Evolutionary conservation across 2,113 vertebrate species (phyloP), one percentile per base, ranked within the genome.

Genomic region (Podarcis raffonei): DNA sequence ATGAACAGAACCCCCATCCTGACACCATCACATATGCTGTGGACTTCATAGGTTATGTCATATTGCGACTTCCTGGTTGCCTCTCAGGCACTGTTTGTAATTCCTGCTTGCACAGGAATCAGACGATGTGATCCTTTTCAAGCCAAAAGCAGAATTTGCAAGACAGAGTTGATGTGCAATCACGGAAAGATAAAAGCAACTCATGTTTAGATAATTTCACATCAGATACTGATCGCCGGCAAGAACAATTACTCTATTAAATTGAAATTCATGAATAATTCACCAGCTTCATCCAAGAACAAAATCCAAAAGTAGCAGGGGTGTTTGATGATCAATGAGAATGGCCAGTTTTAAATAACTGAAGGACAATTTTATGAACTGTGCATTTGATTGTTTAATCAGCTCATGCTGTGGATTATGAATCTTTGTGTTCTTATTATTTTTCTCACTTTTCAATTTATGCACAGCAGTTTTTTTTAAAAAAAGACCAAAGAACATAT

Each of bases 231-330:
- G 80, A 88, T 88, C 71, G 37, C 80, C 20, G 39, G 59, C 72
- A 88, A 77, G 81, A 88, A 88, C 81, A 88, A 88, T 88, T 76
- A 88, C 87, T 83, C 87, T 32, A 30, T 88, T 88, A 88, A 76
- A 77, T 77, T 83, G 87, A 76, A 76, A 77, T 76, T 77, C 81
- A 88, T 88, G 87, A 88, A 88, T 88, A 88, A 88, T 88, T 88
- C 74, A 88, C 81, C 87, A 83, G 81, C 59, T 77, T 77, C 39
- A 69, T 69, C 81, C 30, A 11, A 66, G 81, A 83, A 83, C n/a
- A 74, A 83, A 77, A 69, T 69, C 81, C 81, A 76, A 83, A 83
- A 77, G 72, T 35, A 77, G 81, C 42, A 35, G 39, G 48, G n/a
- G 30, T 77, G 37, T 83, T 76, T 83, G 59, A 83, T 88, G 81